Percentiles rank a stretch among this genome's conserved stretches.
Conservation (phyloP, 2,888 invertebrate species). For the Brenthis ino region DNA sequence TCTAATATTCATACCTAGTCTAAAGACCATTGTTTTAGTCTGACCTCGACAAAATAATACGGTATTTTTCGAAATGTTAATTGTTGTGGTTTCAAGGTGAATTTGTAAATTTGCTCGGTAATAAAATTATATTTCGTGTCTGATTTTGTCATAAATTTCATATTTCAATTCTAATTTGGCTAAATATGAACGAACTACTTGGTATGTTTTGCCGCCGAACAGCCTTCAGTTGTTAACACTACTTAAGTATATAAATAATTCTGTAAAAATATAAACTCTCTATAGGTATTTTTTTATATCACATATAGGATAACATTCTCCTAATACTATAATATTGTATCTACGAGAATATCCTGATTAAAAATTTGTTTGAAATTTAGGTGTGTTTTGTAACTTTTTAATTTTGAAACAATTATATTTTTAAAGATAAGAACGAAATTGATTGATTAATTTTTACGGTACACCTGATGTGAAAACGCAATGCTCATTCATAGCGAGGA, state of each 20-base stretch:
- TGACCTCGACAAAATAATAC: conserved; percentile 49
- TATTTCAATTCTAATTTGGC: conserved; percentile 1
- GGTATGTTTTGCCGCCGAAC: background rate
- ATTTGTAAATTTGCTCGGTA: conserved; percentile 31
- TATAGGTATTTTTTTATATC: too few relatives aligned
- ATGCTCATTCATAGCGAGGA: too few relatives aligned
- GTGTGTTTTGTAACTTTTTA: background rate
- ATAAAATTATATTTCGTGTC: conserved; percentile 24
- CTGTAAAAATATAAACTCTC: too few relatives aligned
- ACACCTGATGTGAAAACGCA: too few relatives aligned
- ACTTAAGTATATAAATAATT: background rate
- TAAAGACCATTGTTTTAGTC: conserved; percentile 16
- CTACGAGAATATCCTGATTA: too few relatives aligned
- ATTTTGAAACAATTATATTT: too few relatives aligned
- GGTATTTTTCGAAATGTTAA: conserved; percentile 59
- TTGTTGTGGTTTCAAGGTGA: conserved; percentile 55
- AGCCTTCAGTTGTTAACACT: background rate
- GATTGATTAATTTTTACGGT: too few relatives aligned
- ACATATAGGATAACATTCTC: too few relatives aligned
- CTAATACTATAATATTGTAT: too few relatives aligned
- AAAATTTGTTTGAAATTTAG: too few relatives aligned
- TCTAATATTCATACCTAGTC: too few relatives aligned
- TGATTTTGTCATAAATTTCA: conserved; percentile 14
- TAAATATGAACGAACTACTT: background rate
- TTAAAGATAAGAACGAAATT: too few relatives aligned